Conservation (phyloP, 2,888 invertebrate species). For the Epirrhoe tristata region DNA sequence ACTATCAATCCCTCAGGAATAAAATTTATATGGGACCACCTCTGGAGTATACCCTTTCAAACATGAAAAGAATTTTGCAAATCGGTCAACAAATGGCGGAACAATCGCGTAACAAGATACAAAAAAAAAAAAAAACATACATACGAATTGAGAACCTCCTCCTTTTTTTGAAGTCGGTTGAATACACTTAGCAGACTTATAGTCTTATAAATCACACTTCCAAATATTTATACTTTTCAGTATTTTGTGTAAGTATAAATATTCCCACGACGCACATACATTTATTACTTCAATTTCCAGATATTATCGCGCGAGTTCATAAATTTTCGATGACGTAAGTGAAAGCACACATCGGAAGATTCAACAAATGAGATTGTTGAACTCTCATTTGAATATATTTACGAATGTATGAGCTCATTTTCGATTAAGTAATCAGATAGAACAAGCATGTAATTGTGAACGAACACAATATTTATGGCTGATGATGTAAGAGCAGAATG, state of each 20-base stretch:
- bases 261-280: neutral
- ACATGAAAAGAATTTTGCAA: too few relatives aligned
- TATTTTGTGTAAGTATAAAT: neutral
- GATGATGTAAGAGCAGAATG: neutral
- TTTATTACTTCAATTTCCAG: conserved; percentile 16
- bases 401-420: conserved; percentile 32
- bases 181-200: neutral
- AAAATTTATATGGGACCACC: too few relatives aligned
- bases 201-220: conserved; percentile 1
- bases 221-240: neutral
- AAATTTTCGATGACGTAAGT: conserved; percentile 29
- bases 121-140: too few relatives aligned
- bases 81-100: too few relatives aligned
- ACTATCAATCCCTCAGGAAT: too few relatives aligned
- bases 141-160: too few relatives aligned
- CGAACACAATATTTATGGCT: neutral
- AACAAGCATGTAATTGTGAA: conserved; percentile 8
- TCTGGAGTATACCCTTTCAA: too few relatives aligned
- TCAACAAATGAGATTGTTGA: conserved; percentile 52
- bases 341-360: conserved; percentile 15
- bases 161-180: too few relatives aligned
- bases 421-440: conserved; percentile 28
- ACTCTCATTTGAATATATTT: conserved; percentile 39
- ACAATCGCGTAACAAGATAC: too few relatives aligned
- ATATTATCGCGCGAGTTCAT: conserved; percentile 15